These are phyloP conservation scores for Byasa hedistus DNA, from an alignment of 2,888 invertebrate species.

Conservation along the genomic window DNA sequence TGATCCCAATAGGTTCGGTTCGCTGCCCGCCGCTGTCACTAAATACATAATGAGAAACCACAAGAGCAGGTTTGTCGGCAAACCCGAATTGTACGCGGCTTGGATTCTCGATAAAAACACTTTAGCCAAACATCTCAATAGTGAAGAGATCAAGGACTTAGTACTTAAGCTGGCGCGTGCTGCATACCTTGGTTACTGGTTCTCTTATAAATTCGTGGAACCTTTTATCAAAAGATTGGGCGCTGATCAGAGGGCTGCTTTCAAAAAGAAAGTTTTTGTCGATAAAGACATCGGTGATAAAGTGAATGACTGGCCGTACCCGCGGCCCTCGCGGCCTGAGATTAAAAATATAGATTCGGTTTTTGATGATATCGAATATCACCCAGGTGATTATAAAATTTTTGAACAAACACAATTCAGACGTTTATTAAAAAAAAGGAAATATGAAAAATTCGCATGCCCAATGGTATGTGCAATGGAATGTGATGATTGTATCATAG, in stretches of 20 bases:
- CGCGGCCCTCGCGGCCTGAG: constrained; percentile 33
- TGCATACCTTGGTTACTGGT: constrained; percentile 46
- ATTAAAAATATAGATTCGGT: constrained; percentile 37
- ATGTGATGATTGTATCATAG: background rate
- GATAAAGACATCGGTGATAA: constrained; percentile 44
- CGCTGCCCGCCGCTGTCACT: constrained; percentile 43
- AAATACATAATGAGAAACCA: constrained; percentile 47
- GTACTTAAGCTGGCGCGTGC: constrained; percentile 48
- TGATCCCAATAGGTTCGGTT: constrained; percentile 31
- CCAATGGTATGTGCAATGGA: background rate
- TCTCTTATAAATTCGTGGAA: constrained; percentile 51
- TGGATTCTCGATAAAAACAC: constrained; percentile 48
- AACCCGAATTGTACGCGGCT: constrained; percentile 51
- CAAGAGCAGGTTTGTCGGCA: constrained; percentile 46
- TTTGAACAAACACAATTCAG: constrained; percentile 12
- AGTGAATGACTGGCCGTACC: constrained; percentile 47
- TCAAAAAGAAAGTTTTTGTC: constrained; percentile 53
- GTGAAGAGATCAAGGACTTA: constrained; percentile 49
- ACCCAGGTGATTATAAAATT: constrained; percentile 30
- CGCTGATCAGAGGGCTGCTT: constrained; percentile 40
- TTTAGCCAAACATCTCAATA: constrained; percentile 44
- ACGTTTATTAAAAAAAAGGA: constrained; percentile 14
- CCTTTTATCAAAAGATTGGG: constrained; percentile 50
- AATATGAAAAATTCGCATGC: background rate
- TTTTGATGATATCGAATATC: constrained; percentile 41